Evolutionary conservation across 2,797 vertebrate genomes (phyloP), one percentile per base, ranked within the genome.

Genomic region (Botia almorhae): DNA sequence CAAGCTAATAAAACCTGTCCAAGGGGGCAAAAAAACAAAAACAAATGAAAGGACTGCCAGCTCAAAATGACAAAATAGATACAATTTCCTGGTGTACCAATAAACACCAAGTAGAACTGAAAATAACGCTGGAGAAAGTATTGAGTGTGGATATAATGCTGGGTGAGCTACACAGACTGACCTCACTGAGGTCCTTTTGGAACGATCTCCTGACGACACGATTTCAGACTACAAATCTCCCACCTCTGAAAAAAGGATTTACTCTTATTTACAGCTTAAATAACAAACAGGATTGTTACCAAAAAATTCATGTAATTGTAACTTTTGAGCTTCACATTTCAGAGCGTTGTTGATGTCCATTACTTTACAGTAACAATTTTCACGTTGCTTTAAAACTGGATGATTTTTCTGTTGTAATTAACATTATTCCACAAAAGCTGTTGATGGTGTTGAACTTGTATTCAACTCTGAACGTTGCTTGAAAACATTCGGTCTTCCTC

Each of bases 61-160:
- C n/a, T 67, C 55, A 0, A 70, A 36, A 69, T 69, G 67, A 78
- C 67, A 78, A 21, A 76, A 76, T n/a, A 76, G 19, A 76, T 67
- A 68, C 36, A 50, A 70, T 78, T 70, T 70, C 43, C 17, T 26
- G 23, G 23, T 26, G 23, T 26, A 26, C 23, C 23, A 26, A 26
- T 26, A 26, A 26, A 26, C 23, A 26, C 23, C 23, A 26, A 26
- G 23, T 26, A 26, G 23, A 26, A 26, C 23, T 26, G 23, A 26
- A 26, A 26, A 26, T 26, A 26, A 26, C 23, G 23, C 23, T 26
- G 1, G 23, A 26, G 23, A 26, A 26, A 26, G 23, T 26, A 26
- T 26, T 26, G 23, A 26, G 23, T 26, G 23, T 26, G 23, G 23
- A 26, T 26, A 26, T 26, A 26, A 26, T 26, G 23, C 23, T 26